Conservation (phyloP, 2,113 vertebrate genomes). For the Ceyx margarethae region DNA sequence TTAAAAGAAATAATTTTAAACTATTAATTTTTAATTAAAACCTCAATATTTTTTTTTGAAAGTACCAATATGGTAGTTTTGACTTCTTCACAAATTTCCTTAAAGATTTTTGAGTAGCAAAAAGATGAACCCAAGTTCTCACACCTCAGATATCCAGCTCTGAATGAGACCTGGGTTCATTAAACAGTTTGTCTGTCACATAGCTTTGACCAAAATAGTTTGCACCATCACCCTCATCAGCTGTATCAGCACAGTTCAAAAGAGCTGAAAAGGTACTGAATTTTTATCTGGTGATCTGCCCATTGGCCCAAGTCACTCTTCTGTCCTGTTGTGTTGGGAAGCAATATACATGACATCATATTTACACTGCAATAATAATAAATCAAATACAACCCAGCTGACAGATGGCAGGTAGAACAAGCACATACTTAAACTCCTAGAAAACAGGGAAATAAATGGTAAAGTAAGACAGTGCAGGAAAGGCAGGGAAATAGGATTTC, state of each 20-base stretch:
- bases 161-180: not conserved
- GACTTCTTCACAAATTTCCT: not conserved
- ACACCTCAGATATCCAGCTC: not conserved
- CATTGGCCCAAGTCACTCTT: not conserved
- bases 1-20: too few relatives aligned
- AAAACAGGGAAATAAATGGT: not conserved
- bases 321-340: accelerated
- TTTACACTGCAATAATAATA: not conserved
- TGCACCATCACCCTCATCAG: not conserved
- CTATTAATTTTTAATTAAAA: not conserved
- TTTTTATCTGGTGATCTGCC: not conserved
- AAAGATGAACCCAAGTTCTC: not conserved
- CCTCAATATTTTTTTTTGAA: not conserved
- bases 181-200: not conserved
- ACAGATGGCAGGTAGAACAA: not conserved
- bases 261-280: not conserved
- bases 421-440: not conserved
- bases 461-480: not conserved
- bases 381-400: not conserved
- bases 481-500: not conserved
- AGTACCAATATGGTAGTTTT: not conserved
- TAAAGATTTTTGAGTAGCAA: not conserved
- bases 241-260: not conserved
- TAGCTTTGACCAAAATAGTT: not conserved
- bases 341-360: not conserved